These are phyloP conservation scores for Emys orbicularis DNA, from an alignment of 2,797 vertebrate genomes.

Conservation along the genomic window DNA sequence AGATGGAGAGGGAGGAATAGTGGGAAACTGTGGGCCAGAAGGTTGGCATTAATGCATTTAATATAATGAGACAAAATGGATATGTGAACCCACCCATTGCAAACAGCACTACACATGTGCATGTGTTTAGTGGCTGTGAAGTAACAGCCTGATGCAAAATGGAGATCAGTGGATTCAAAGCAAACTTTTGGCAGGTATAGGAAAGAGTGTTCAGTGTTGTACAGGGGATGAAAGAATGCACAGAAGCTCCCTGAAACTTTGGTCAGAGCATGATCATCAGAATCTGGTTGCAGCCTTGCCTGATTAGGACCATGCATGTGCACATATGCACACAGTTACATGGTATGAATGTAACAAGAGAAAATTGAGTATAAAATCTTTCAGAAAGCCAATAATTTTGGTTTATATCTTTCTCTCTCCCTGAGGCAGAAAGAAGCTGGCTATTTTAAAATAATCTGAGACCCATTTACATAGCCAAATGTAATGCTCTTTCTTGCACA, in stretches of 20 bases:
- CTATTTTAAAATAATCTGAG: slow-evolving; percentile 67
- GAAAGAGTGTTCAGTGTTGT: slow-evolving; percentile 54
- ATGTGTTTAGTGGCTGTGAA: slow-evolving; percentile 53
- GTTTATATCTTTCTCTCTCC: slow-evolving; percentile 72
- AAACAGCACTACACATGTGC: slow-evolving; percentile 14
- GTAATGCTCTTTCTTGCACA: slow-evolving; percentile 57
- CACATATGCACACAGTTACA: slow-evolving; percentile 73
- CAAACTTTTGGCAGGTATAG: slow-evolving; percentile 44
- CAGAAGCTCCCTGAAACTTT: slow-evolving; percentile 39
- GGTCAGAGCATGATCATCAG: slow-evolving; percentile 63
- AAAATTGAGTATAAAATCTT: slow-evolving; percentile 76
- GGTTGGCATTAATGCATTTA: neutral
- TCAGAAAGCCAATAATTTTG: slow-evolving; percentile 74
- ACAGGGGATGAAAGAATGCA: slow-evolving; percentile 10
- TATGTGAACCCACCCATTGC: neutral
- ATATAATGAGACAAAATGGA: neutral
- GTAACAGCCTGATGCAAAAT: slow-evolving; percentile 49
- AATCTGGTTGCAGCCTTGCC: slow-evolving; percentile 65
- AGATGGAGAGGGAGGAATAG: neutral
- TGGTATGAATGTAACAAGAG: slow-evolving; percentile 65
- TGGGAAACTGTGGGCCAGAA: slow-evolving; percentile 5
- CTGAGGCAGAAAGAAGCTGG: slow-evolving; percentile 67
- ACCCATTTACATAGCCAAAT: slow-evolving; percentile 66
- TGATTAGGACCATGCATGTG: slow-evolving; percentile 65
- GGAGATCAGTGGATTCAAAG: slow-evolving; percentile 60